phyloP scores from a whole-genome alignment of 53 echinoderm and acorn worm species.

The Holothuria scabra region DNA sequence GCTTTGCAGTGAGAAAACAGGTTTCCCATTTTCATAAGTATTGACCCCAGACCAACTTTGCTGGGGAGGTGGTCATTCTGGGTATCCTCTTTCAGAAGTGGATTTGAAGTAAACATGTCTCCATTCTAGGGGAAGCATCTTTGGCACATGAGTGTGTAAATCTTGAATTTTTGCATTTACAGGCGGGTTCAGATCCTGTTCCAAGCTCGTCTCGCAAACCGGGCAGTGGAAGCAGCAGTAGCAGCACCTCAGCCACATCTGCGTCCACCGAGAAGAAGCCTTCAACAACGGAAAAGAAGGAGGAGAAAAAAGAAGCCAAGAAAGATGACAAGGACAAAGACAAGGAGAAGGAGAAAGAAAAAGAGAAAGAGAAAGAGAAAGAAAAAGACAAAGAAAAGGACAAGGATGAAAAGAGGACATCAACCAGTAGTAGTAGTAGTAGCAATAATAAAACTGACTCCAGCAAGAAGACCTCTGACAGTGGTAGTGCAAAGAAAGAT shows the following conservation, averaged over 20 bases:
- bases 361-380: slow-evolving; percentile 60
- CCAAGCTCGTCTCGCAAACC: slow-evolving; percentile 52
- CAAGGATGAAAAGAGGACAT: slow-evolving; percentile 41
- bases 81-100: too few species aligned
- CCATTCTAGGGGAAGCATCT: too few species aligned
- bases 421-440: background rate
- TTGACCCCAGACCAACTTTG: too few species aligned
- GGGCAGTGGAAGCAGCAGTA: slow-evolving; percentile 1
- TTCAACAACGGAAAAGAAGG: slow-evolving; percentile 60
- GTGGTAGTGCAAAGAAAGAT: slow-evolving; percentile 44
- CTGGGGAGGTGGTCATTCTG: too few species aligned
- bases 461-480: slow-evolving; percentile 17
- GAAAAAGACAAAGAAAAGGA: slow-evolving; percentile 58
- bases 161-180: background rate
- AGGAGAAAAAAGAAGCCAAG: slow-evolving; percentile 59
- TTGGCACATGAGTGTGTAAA: too few species aligned
- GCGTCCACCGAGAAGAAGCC: slow-evolving; percentile 45
- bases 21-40: too few species aligned
- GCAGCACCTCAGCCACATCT: slow-evolving; percentile 45
- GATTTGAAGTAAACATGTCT: too few species aligned
- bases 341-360: slow-evolving; percentile 50
- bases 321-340: slow-evolving; percentile 62
- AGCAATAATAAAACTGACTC: slow-evolving; percentile 9
- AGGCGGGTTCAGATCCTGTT: slow-evolving; percentile 72
- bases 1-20: too few species aligned